Evolutionary conservation across 2,888 invertebrate genomes (phyloP), one percentile per base, ranked within the genome.

Genomic region (Acronicta aceris): DNA sequence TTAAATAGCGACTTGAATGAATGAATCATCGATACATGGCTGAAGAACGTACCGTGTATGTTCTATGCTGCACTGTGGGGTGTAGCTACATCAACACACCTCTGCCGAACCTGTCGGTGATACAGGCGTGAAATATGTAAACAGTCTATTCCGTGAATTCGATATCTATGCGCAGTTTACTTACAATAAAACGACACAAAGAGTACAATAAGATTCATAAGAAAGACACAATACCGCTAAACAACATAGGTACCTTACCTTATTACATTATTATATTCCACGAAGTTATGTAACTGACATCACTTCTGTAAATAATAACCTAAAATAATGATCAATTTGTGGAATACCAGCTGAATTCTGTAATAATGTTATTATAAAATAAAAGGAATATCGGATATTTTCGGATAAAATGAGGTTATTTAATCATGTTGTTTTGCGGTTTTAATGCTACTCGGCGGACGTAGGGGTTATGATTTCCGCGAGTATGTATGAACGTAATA

Each of bases 261-360:
- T 21, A 2, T 4, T 21, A 36, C 2, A 10, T 16, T 38, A 57
- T 38, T 36, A 52, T 50, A 50, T 50, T 21, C 54, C 16, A 36
- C 42, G 21, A 51, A 45, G 55, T 66, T 55, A 51, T 50, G 65
- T 60, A 30, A 33, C 47, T 8, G n/a, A 33, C 30, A 54, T 25
- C 7, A 17, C 13, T 6, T 46, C 50, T 16, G 36, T 30, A 21
- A 65, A 15, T 56, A 41, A 64, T 64, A 42, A 36, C 45, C 51
- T 21, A 54, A 57, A 59, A 71, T 63, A 71, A 67, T 59, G 67
- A 71, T 67, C 71, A 66, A 66, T 71, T 71, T 66, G 46, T 49
- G 13, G 16, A 43, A 40, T 50, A 59, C 41, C 46, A 33, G 36
- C 13, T 25, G 5, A 1, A 33, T 47, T 33, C 7, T 47, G 6